A percentile compares a stretch with the other conserved stretches of the same genome.
phyloP scores from a whole-genome alignment of 2,888 invertebrate genomes.

The Cremastobaeus sp. region DNA sequence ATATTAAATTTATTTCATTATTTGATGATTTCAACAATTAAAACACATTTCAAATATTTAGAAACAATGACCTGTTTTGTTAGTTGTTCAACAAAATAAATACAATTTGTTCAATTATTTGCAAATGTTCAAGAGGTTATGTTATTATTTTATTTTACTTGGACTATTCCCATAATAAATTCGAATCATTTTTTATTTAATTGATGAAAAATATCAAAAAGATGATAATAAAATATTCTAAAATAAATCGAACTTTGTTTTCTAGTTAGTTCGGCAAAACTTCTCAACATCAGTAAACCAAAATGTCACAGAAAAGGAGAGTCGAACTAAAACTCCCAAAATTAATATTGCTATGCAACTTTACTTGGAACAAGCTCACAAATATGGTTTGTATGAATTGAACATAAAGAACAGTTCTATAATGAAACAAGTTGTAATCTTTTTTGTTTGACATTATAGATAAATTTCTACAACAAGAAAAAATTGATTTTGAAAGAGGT shows the following conservation, averaged over 20 bases:
- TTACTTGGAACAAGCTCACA: slow-evolving; percentile 89
- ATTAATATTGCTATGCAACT: slow-evolving; percentile 93
- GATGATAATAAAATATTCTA: no score
- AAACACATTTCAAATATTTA: no score
- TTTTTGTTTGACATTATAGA: slow-evolving; percentile 78
- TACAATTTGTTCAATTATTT: no score
- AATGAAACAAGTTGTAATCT: background rate
- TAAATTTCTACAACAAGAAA: slow-evolving; percentile 89
- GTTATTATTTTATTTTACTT: no score
- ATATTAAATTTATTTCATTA: background rate
- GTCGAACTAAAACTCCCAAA: no score
- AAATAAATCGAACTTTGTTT: no score
- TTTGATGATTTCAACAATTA: background rate
- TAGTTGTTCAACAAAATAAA: no score
- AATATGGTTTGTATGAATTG: slow-evolving; percentile 84
- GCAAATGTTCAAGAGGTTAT: no score
- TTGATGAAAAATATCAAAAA: no score
- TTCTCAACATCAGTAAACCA: background rate
- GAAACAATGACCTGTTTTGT: no score
- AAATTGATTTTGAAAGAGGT: slow-evolving; percentile 91
- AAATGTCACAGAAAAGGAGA: slow-evolving; percentile 61
- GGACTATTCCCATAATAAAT: no score
- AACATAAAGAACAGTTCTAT: background rate
- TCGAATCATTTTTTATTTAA: no score
- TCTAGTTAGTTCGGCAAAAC: slow-evolving; percentile 5